Base-by-base conservation (phyloP, 1,140 invertebrate species). In the Cydia pomonella region DNA sequence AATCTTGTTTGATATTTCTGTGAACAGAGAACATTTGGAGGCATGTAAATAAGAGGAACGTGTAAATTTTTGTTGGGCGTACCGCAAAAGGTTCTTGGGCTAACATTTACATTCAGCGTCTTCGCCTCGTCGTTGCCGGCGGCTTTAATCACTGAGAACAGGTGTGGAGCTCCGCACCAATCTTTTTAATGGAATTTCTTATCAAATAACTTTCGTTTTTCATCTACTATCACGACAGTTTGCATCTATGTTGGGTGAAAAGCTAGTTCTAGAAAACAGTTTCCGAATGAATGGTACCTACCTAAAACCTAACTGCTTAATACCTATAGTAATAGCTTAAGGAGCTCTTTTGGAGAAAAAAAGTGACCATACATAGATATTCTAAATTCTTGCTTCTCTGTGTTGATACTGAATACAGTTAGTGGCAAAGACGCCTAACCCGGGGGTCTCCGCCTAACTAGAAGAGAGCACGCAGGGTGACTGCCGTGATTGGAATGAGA, bases 61-160 rank as follows among this genome's bases (percentile, higher is more conserved):
- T 85, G 85, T 80, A 87, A 84, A 87, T 87, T 87, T 87, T 89
- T 85, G 79, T 81, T 86, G 72, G 84, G 79, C 81, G 79, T 77
- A 66, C 86, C 84, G 84, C 84, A 89, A 91, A 90, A 83, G 84
- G 77, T 85, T 87, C 80, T 81, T 83, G 77, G 75, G 78, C 81
- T 75, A 90, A 91, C 87, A 92, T 92, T 91, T 89, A 88, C 88
- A 87, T 87, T 90, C 80, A 84, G 77, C 79, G 80, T 79, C 83
- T 77, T 76, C 80, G 84, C 80, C 77, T 77, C 74, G 74, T 76
- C 75, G 77, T 78, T 86, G 84, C 87, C 89, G 87, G 84, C 80
- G 79, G 63, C 87, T 91, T 92, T 91, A 92, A 92, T 92, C 91
- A 91, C 87, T 77, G 88, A 79, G 83, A 87, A 88, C 89, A 89